Base-by-base conservation (phyloP, 2,113 vertebrate species). In the Scartelaos histophorus region DNA sequence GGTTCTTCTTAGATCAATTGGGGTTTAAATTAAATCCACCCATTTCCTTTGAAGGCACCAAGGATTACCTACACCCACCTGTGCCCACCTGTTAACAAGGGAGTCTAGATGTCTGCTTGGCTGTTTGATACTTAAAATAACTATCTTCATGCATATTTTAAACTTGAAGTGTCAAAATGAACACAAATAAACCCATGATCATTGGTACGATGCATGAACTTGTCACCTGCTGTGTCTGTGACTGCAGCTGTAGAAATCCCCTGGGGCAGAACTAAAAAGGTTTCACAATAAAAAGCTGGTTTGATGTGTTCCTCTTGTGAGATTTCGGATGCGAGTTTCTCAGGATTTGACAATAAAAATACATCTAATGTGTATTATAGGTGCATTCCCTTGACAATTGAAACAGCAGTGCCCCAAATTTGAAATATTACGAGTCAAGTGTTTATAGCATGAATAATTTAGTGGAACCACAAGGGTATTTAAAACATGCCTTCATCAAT, bases 21-120 rank as follows among this genome's bases (percentile, higher is more conserved):
- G 71, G 64, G 62, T 89, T 87, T 75, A 78, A 73, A 34, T 65
- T 87, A 89, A 87, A 83, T 81, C 80, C 86, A 72, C 84, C 62
- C 69, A 67, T 56, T 75, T 85, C 78, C 70, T 68, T 66, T 19
- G 69, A 80, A 74, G 74, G 71, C 60, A 29, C 25, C 69, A 16
- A 15, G 85, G 75, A 89, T 90, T 77, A 82, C 72, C 53, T 69
- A 54, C 79, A 79, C 74, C n/a, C n/a, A n/a, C n/a, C n/a, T 65
- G 65, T 58, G 73, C 38, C 64, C 71, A 84, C 81, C 81, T 84
- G 85, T 78, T 80, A 73, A 45, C 67, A 76, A 24, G 7, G 56
- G 60, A 58, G 69, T 78, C 71, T 71, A 70, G 70, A 73, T 22
- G 22, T 74, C 68, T 35, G n/a, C 45, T 67, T 69, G 66, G 5